Evolutionary conservation across 2,888 invertebrate species (phyloP).

Genomic region (Amphipoea lucens): DNA sequence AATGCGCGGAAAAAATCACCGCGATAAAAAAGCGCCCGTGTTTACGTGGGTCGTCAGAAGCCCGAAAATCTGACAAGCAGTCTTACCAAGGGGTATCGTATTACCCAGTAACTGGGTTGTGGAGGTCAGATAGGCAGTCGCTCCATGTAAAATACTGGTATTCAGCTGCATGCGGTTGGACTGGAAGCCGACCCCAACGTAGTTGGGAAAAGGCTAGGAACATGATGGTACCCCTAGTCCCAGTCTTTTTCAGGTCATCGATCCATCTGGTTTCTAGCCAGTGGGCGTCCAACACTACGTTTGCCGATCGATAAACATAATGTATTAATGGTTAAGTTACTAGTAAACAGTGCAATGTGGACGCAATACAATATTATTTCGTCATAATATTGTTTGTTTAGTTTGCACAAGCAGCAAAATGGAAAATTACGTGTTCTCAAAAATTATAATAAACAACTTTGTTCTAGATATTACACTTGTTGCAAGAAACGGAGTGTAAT

Average conservation of each 20-base stretch:
- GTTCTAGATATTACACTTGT: constrained; percentile 36
- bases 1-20: too few species aligned
- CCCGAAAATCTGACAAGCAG: too few species aligned
- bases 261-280: neutral
- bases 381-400: constrained; percentile 36
- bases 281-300: neutral
- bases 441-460: constrained; percentile 23
- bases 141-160: too few species aligned
- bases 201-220: too few species aligned
- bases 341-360: constrained; percentile 7
- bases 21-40: too few species aligned
- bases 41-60: too few species aligned
- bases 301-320: constrained; percentile 9
- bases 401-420: neutral
- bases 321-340: neutral
- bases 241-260: neutral
- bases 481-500: constrained; percentile 22
- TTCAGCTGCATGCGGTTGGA: too few species aligned
- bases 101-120: too few species aligned
- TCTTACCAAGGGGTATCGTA: too few species aligned
- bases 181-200: too few species aligned
- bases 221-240: neutral
- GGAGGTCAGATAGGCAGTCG: too few species aligned
- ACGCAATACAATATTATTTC: constrained; percentile 21
- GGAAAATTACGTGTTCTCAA: constrained; percentile 28